Percentiles rank a stretch among this genome's conserved stretches.
phyloP scores from a whole-genome alignment of 2,113 vertebrate species.

The Triplophysa siluroides region DNA sequence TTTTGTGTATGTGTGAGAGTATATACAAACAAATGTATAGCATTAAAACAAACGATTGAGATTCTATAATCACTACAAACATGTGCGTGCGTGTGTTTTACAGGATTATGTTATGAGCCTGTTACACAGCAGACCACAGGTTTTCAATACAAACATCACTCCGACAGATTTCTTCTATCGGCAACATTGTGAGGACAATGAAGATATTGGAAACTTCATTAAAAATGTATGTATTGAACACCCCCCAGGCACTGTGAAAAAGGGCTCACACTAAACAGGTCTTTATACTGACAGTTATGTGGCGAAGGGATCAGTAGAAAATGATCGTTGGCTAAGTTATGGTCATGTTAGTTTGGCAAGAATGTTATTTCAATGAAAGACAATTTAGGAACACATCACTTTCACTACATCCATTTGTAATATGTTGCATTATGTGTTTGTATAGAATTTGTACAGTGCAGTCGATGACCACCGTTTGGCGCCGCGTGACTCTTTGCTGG shows the following conservation, averaged over 20 bases:
- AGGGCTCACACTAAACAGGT: too few relatives aligned
- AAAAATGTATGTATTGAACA: constrained; percentile 56
- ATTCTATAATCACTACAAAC: too few relatives aligned
- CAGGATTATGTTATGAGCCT: constrained; percentile 15
- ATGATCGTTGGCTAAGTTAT: too few relatives aligned
- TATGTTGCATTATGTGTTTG: not conserved
- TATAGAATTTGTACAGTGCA: constrained; percentile 54
- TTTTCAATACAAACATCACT: not conserved
- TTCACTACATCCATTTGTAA: not conserved
- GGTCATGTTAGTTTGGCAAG: too few relatives aligned
- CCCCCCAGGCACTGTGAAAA: too few relatives aligned
- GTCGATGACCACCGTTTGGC: constrained; percentile 51
- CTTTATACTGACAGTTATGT: too few relatives aligned
- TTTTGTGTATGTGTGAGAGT: not conserved
- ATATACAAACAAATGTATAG: too few relatives aligned
- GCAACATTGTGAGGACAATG: not conserved
- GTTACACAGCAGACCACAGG: not conserved
- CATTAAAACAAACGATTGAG: too few relatives aligned
- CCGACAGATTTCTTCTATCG: not conserved
- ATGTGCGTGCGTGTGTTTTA: not conserved
- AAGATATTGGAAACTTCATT: constrained; percentile 49
- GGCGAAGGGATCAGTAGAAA: too few relatives aligned
- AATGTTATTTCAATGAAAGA: too few relatives aligned
- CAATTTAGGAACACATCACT: not conserved
- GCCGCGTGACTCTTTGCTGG: constrained; percentile 61